Percentiles rank a stretch among this genome's conserved stretches.
Evolutionary conservation across 2,888 invertebrate species (phyloP).

Genomic region (Chrysina gloriosa): DNA sequence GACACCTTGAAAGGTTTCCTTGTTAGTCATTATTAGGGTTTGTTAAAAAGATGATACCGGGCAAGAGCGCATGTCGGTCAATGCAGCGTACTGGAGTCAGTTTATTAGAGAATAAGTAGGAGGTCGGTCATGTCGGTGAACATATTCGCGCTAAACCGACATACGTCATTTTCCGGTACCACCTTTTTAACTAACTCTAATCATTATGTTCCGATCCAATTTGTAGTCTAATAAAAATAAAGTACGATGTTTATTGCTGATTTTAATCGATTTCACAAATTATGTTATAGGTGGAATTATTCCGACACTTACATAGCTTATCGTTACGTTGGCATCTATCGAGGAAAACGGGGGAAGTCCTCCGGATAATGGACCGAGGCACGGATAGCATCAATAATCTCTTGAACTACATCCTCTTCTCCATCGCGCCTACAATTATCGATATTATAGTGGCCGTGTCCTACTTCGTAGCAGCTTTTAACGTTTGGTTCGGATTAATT

Average conservation of each 20-base stretch:
- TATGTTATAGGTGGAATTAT: slow-evolving; percentile 77
- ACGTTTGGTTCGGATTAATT: slow-evolving; percentile 94
- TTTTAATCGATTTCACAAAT: slow-evolving; percentile 31
- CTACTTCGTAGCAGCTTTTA: slow-evolving; percentile 89
- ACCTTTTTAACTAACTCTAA: too few species aligned
- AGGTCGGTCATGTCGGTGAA: too few species aligned
- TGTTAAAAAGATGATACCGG: too few species aligned
- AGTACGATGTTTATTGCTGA: slow-evolving; percentile 6
- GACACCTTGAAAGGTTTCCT: too few species aligned
- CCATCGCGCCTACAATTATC: slow-evolving; percentile 90
- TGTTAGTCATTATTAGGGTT: too few species aligned
- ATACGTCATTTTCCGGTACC: too few species aligned
- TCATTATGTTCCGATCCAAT: too few species aligned
- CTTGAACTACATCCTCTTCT: slow-evolving; percentile 91
- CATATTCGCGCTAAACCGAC: too few species aligned
- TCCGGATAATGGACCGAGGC: slow-evolving; percentile 96
- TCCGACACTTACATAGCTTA: slow-evolving; percentile 88
- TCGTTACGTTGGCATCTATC: slow-evolving; percentile 95
- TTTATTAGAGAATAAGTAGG: too few species aligned
- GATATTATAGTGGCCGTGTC: slow-evolving; percentile 93
- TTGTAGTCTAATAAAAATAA: too few species aligned
- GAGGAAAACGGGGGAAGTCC: slow-evolving; percentile 96
- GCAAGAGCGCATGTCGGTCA: too few species aligned
- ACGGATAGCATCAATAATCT: slow-evolving; percentile 96
- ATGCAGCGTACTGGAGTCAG: too few species aligned